Conservation (phyloP, 2,113 vertebrate genomes). For the Rhombomys opimus region DNA sequence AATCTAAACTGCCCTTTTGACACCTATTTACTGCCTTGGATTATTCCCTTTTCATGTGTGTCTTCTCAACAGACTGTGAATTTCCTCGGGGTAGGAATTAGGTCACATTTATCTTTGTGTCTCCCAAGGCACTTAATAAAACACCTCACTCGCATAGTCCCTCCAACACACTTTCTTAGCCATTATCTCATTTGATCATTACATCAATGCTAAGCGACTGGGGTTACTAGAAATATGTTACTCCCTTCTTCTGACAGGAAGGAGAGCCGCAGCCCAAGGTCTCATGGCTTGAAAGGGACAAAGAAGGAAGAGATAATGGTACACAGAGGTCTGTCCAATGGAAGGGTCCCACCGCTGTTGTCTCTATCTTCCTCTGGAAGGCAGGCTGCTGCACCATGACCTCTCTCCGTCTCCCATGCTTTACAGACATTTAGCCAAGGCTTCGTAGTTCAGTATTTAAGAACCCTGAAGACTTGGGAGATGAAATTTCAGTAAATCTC, state of each 20-base stretch:
- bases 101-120: constrained; percentile 66
- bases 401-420: neutral
- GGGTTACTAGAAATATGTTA: constrained; percentile 61
- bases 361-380: neutral
- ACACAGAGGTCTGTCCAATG: neutral
- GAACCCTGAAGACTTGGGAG: constrained; percentile 55
- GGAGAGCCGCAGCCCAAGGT: constrained; percentile 71
- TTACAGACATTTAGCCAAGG: constrained; percentile 28
- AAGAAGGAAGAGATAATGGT: constrained; percentile 48
- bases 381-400: neutral
- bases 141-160: constrained; percentile 64
- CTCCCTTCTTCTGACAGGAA: constrained; percentile 69
- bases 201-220: constrained; percentile 72
- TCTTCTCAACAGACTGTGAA: constrained; percentile 61
- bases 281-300: constrained; percentile 34
- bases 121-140: constrained; percentile 62
- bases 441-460: constrained; percentile 40
- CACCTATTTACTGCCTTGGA: constrained; percentile 48
- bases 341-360: neutral
- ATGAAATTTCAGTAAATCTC: constrained; percentile 62
- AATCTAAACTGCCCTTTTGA: constrained; percentile 61
- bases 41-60: constrained; percentile 50
- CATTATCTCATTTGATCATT: constrained; percentile 81
- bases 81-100: constrained; percentile 22
- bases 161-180: constrained; percentile 70